phyloP scores from a whole-genome alignment of 2,113 vertebrate genomes.

The Seriola aureovittata region DNA sequence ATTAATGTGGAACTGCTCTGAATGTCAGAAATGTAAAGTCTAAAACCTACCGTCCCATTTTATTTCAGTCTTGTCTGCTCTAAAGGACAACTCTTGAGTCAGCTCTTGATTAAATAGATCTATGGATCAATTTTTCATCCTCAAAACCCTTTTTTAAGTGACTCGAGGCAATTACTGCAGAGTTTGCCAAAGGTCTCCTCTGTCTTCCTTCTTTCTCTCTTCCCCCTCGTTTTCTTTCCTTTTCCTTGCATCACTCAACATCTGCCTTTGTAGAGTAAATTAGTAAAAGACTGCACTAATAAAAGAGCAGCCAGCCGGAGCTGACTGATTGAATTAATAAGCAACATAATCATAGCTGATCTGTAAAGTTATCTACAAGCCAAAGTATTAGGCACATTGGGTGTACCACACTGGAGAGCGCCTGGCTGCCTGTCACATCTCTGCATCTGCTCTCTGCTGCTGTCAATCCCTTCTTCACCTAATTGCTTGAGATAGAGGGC shows the following conservation, averaged over 20 bases:
- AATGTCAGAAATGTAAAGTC: slow-evolving; percentile 59
- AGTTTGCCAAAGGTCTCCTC: slow-evolving; percentile 57
- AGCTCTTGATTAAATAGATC: slow-evolving; percentile 59
- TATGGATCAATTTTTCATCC: slow-evolving; percentile 66
- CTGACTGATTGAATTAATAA: slow-evolving; percentile 77
- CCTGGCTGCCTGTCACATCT: slow-evolving; percentile 62
- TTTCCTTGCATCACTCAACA: slow-evolving; percentile 61
- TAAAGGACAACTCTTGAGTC: slow-evolving; percentile 52
- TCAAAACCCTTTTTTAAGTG: slow-evolving; percentile 53
- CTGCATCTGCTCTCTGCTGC: slow-evolving; percentile 55
- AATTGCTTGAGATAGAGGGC: slow-evolving; percentile 68
- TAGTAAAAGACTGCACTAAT: slow-evolving; percentile 67
- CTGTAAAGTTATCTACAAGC: slow-evolving; percentile 68
- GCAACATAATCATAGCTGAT: slow-evolving; percentile 71
- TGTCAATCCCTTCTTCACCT: slow-evolving; percentile 62
- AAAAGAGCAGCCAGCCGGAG: slow-evolving; percentile 69
- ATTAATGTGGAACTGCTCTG: slow-evolving; percentile 34
- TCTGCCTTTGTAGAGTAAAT: slow-evolving; percentile 67
- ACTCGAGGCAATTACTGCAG: slow-evolving; percentile 62
- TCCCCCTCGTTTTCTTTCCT: slow-evolving; percentile 34
- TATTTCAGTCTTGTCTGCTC: slow-evolving; percentile 52
- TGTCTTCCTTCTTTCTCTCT: slow-evolving; percentile 32
- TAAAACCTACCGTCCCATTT: slow-evolving; percentile 30
- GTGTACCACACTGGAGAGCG: slow-evolving; percentile 48
- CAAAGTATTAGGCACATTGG: slow-evolving; percentile 55